Evolutionary conservation across 2,113 vertebrate genomes (phyloP).

Genomic region (Zosterops borbonicus): DNA sequence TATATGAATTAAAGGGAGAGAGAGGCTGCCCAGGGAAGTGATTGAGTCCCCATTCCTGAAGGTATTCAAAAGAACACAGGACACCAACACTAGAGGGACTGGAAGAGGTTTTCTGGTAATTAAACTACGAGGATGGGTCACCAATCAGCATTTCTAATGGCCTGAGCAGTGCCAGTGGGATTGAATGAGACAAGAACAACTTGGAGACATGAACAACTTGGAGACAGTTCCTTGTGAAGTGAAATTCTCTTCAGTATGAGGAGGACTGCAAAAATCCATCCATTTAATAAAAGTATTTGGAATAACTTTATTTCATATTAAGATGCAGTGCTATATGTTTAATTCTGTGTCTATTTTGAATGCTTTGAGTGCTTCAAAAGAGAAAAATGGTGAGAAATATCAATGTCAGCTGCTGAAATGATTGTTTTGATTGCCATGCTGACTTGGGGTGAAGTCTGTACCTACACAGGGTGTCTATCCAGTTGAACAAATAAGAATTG

Average conservation of each 20-base stretch:
- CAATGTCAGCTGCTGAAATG: not conserved
- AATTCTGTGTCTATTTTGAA: not conserved
- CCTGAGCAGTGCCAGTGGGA: not conserved
- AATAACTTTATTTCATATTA: not conserved
- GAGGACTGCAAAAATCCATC: not conserved
- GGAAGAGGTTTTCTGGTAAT: not conserved
- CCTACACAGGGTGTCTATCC: fast-evolving
- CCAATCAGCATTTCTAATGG: not conserved
- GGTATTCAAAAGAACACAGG: not conserved
- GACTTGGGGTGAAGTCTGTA: not conserved
- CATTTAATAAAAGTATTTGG: not conserved
- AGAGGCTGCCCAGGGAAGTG: not conserved
- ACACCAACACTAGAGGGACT: not conserved
- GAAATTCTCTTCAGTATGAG: not conserved
- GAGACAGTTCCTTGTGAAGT: not conserved
- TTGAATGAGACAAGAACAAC: not conserved
- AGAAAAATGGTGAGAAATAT: not conserved
- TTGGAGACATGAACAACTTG: not conserved
- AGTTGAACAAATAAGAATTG: not conserved
- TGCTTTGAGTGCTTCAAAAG: not conserved
- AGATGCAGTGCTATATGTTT: not conserved
- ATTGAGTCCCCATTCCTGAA: not conserved
- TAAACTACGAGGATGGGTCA: not conserved
- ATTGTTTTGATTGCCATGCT: not conserved
- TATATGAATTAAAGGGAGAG: not conserved